phyloP scores from a whole-genome alignment of 2,113 vertebrate genomes.

The Accipiter cooperii region DNA sequence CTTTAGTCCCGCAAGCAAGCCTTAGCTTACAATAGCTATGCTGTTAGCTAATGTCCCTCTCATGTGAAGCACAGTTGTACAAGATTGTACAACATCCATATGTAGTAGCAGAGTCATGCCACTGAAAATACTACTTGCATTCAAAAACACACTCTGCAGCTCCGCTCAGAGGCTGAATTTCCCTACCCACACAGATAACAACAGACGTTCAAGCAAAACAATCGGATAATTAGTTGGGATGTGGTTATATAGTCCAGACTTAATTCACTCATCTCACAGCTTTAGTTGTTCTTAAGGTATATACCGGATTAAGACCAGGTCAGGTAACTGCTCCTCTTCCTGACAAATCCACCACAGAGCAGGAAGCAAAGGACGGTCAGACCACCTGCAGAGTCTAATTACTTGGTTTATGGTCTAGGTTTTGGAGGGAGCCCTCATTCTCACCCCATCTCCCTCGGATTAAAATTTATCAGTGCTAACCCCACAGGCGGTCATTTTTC shows the following conservation, averaged over 20 bases:
- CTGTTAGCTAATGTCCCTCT: background rate
- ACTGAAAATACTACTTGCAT: background rate
- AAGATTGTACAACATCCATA: background rate
- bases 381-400: no score
- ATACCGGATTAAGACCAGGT: no score
- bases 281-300: background rate
- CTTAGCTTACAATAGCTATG: background rate
- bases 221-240: background rate
- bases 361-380: no score
- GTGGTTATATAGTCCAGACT: background rate
- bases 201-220: constrained; percentile 17
- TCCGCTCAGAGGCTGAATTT: background rate
- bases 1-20: background rate
- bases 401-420: no score
- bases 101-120: background rate
- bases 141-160: background rate
- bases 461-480: no score
- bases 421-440: no score
- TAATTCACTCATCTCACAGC: constrained; percentile 15
- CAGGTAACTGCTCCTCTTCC: no score
- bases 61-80: background rate
- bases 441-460: no score
- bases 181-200: background rate
- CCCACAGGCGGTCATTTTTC: no score
- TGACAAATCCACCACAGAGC: no score